Conservation (phyloP, 2,113 vertebrate species). For the Eptesicus fuscus region DNA sequence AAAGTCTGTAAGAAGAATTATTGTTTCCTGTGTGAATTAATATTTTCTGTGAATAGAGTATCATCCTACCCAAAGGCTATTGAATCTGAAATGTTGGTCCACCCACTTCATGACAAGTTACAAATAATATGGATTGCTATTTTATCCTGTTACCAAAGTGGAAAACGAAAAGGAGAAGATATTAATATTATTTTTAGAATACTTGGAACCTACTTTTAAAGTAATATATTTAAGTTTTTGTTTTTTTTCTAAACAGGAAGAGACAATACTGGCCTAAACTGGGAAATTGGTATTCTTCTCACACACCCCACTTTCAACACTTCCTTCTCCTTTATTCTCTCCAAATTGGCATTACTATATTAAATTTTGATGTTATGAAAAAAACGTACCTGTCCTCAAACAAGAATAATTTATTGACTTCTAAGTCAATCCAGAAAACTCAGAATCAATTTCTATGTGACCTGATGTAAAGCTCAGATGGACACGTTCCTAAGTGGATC, state of each 20-base stretch:
- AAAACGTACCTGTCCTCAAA: neutral
- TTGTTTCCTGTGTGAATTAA: neutral
- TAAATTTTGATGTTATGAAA: conserved; percentile 9
- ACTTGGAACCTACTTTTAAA: conserved; percentile 30
- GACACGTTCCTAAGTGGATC: neutral
- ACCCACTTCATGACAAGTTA: neutral
- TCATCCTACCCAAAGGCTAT: neutral
- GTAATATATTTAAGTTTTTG: neutral
- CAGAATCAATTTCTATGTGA: neutral
- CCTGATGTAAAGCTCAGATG: conserved; percentile 7
- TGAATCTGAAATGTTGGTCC: neutral
- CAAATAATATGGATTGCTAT: neutral
- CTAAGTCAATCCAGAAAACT: conserved; percentile 15
- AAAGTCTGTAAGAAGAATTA: neutral
- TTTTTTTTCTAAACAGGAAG: conserved; percentile 2
- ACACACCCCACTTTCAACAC: neutral
- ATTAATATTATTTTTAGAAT: conserved; percentile 19
- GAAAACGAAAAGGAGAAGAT: neutral
- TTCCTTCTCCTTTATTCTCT: neutral
- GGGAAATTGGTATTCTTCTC: neutral
- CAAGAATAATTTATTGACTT: conserved; percentile 24
- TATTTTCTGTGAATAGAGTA: conserved; percentile 4
- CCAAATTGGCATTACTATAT: neutral
- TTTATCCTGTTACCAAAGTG: conserved; percentile 13
- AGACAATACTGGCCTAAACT: neutral